Evolutionary conservation across 2,888 invertebrate genomes (phyloP).

Genomic region (Drosophila macrospina): DNA sequence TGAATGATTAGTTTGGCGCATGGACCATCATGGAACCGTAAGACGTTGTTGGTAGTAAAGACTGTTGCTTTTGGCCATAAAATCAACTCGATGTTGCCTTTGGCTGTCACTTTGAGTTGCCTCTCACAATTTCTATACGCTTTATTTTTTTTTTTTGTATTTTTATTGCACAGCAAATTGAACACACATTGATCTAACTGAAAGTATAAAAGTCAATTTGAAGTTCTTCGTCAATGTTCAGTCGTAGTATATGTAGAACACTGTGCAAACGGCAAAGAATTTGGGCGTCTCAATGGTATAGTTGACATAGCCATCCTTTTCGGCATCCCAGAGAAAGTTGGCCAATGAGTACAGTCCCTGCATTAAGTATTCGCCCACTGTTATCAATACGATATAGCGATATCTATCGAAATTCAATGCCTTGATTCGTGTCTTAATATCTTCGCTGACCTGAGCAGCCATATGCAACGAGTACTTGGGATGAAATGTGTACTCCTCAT

Average conservation of each 20-base stretch:
- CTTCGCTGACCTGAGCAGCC: slow-evolving; percentile 82
- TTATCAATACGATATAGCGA: slow-evolving; percentile 83
- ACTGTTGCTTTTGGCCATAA: slow-evolving; percentile 48
- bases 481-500: slow-evolving; percentile 75
- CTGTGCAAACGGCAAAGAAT: slow-evolving; percentile 82
- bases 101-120: slow-evolving; percentile 14
- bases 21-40: too few relatives aligned
- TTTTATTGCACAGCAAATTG: slow-evolving; percentile 12
- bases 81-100: slow-evolving; percentile 51
- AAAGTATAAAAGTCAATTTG: neutral
- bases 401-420: slow-evolving; percentile 83
- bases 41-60: slow-evolving; percentile 25
- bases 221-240: slow-evolving; percentile 27
- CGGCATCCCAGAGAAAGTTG: slow-evolving; percentile 84
- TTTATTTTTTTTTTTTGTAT: too few relatives aligned
- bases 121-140: slow-evolving; percentile 1
- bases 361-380: slow-evolving; percentile 84
- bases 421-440: slow-evolving; percentile 83
- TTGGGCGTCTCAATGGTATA: slow-evolving; percentile 81
- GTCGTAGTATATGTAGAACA: slow-evolving; percentile 84
- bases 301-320: slow-evolving; percentile 82
- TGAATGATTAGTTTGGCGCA: slow-evolving; percentile 74
- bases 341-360: slow-evolving; percentile 82
- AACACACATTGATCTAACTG: slow-evolving; percentile 2
- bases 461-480: slow-evolving; percentile 80